phyloP scores from a whole-genome alignment of 2,113 vertebrate species.

The Nesogale talazaci region DNA sequence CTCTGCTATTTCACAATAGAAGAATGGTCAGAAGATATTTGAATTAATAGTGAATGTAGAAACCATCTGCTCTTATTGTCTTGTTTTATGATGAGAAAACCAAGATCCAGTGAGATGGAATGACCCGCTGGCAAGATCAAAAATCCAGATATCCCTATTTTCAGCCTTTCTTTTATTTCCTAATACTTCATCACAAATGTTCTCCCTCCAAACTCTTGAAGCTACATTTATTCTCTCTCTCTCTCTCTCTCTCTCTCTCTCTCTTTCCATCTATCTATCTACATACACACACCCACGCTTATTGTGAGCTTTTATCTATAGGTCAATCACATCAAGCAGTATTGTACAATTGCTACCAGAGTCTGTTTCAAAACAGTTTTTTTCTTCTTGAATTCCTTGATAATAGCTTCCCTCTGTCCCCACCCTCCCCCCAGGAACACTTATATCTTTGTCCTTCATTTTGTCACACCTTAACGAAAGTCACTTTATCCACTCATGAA shows the following conservation, averaged over 20 bases:
- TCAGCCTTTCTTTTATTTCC: neutral
- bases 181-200: neutral
- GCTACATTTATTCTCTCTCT: slow-evolving; percentile 28
- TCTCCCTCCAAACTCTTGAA: slow-evolving; percentile 20
- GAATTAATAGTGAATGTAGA: neutral
- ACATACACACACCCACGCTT: too few relatives aligned
- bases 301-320: too few relatives aligned
- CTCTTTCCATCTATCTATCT: too few relatives aligned
- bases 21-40: neutral
- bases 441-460: too few relatives aligned
- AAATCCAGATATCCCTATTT: neutral
- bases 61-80: neutral
- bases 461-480: too few relatives aligned
- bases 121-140: neutral
- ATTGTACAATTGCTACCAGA: too few relatives aligned
- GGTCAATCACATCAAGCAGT: too few relatives aligned
- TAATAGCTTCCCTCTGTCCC: too few relatives aligned
- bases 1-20: slow-evolving; percentile 4
- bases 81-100: slow-evolving; percentile 36
- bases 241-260: neutral
- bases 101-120: neutral
- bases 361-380: too few relatives aligned
- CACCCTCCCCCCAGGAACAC: too few relatives aligned
- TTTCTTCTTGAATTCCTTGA: too few relatives aligned
- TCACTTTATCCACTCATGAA: too few relatives aligned